These are phyloP conservation scores for Halcyon malimbica DNA, from an alignment of 2,113 vertebrate species.

Conservation along the genomic window DNA sequence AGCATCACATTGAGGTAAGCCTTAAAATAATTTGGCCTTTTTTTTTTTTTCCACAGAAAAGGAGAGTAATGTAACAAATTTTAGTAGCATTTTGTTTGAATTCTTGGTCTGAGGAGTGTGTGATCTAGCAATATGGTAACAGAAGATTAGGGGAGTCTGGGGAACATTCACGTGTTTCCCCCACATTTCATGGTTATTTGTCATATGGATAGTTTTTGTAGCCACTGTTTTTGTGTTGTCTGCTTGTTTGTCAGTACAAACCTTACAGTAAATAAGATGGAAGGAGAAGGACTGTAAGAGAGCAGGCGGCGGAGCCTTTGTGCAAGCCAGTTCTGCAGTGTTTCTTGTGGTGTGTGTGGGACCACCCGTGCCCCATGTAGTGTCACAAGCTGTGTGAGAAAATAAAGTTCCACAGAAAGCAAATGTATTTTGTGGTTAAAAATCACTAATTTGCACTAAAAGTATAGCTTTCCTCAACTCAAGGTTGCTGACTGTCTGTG, in stretches of 20 bases:
- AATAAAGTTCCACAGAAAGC: neutral
- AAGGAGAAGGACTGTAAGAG: neutral
- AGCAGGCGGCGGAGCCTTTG: fast-evolving
- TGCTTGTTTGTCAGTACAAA: neutral
- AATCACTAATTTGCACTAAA: too few species aligned
- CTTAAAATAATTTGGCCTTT: neutral
- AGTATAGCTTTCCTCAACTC: neutral
- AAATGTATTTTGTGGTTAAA: neutral
- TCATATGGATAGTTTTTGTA: neutral
- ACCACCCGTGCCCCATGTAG: fast-evolving
- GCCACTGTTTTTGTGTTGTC: neutral
- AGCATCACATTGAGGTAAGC: neutral
- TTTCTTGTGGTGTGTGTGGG: neutral
- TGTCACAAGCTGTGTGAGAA: neutral
- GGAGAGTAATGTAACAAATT: neutral
- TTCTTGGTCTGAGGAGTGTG: neutral
- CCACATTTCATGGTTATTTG: neutral
- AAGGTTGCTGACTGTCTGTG: neutral
- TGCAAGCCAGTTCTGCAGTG: neutral
- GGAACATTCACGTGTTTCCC: neutral
- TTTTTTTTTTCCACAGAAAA: neutral
- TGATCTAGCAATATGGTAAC: neutral
- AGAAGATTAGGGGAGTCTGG: neutral
- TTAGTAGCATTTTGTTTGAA: neutral
- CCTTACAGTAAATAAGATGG: neutral